A percentile compares a stretch with the other conserved stretches of the same genome.
Evolutionary conservation across 2,797 vertebrate genomes (phyloP).

Genomic region (Sebastes hopkinsi): DNA sequence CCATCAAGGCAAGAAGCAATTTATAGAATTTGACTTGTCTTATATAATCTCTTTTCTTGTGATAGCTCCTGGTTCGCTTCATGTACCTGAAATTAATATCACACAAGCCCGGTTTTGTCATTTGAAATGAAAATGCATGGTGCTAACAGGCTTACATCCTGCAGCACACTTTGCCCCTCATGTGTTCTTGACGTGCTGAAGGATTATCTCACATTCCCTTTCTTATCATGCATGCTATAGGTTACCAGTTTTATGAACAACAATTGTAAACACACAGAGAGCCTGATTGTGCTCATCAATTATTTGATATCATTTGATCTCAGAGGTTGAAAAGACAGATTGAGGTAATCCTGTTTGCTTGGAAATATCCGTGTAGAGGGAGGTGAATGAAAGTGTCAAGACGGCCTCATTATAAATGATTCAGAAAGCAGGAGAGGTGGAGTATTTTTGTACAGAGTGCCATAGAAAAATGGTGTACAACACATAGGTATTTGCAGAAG

Average conservation of each 20-base stretch:
- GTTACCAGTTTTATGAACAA: not conserved
- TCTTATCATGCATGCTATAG: slow-evolving; percentile 13
- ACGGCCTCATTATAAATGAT: slow-evolving; percentile 9
- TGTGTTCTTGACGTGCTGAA: slow-evolving; percentile 25
- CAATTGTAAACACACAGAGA: slow-evolving; percentile 7
- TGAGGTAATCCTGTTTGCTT: slow-evolving; percentile 45
- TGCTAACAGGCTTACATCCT: slow-evolving; percentile 65
- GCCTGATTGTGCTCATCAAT: slow-evolving; percentile 33
- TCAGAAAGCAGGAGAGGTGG: slow-evolving; percentile 7
- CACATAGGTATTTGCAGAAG: not conserved
- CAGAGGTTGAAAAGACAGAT: slow-evolving; percentile 36
- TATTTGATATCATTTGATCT: slow-evolving; percentile 44
- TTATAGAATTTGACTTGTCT: not conserved
- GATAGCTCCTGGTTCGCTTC: slow-evolving; percentile 35
- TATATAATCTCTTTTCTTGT: slow-evolving; percentile 8
- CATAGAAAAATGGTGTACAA: not conserved
- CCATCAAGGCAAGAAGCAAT: not conserved
- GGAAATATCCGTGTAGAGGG: slow-evolving; percentile 19
- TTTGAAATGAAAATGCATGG: slow-evolving; percentile 60
- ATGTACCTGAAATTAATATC: slow-evolving; percentile 57
- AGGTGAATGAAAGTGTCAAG: slow-evolving; percentile 41
- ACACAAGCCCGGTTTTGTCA: slow-evolving; percentile 45
- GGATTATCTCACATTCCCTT: slow-evolving; percentile 22
- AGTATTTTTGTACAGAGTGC: not conserved
- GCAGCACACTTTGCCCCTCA: slow-evolving; percentile 31